phyloP scores from a whole-genome alignment of 2,888 invertebrate species.

The Yponomeuta sedellus region DNA sequence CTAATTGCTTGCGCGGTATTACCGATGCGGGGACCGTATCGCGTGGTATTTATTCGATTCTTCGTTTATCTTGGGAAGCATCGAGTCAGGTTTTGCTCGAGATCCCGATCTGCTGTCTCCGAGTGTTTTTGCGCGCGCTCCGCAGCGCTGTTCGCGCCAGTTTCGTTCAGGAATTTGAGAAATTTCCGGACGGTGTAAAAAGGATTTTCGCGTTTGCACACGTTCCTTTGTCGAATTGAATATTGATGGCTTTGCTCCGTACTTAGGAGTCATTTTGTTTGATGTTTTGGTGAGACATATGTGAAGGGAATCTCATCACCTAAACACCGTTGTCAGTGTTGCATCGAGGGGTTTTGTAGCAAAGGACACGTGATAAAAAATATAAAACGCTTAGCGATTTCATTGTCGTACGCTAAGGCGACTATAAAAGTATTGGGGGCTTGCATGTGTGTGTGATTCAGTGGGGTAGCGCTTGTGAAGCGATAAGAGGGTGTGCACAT shows the following conservation, averaged over 20 bases:
- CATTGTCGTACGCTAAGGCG: slow-evolving; percentile 47
- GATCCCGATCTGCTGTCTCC: slow-evolving; percentile 11
- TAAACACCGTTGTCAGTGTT: slow-evolving; percentile 31
- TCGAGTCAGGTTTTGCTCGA: slow-evolving; percentile 14
- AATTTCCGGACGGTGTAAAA: slow-evolving; percentile 51
- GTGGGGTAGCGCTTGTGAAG: not conserved
- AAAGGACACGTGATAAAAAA: slow-evolving; percentile 56
- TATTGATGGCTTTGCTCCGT: not conserved
- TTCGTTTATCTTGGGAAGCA: slow-evolving; percentile 7
- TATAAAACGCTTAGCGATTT: slow-evolving; percentile 62
- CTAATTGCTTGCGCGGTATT: slow-evolving; percentile 44
- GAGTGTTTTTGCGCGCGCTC: slow-evolving; percentile 31
- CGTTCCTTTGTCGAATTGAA: slow-evolving; percentile 9
- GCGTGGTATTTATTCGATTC: slow-evolving; percentile 32
- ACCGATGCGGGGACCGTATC: slow-evolving; percentile 42
- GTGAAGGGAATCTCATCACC: slow-evolving; percentile 31
- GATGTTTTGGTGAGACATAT: slow-evolving; percentile 23
- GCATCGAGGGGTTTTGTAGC: slow-evolving; percentile 42
- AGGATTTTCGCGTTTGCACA: slow-evolving; percentile 36
- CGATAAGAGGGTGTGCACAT: slow-evolving; percentile 13
- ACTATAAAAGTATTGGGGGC: slow-evolving; percentile 37
- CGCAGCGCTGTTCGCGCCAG: slow-evolving; percentile 56
- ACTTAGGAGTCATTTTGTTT: slow-evolving; percentile 18
- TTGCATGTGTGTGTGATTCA: slow-evolving; percentile 32
- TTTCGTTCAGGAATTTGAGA: slow-evolving; percentile 49